Percentiles rank a stretch among this genome's conserved stretches.
Evolutionary conservation across 2,113 vertebrate species (phyloP).

Genomic region (Gnathonemus echidnorhynchus): DNA sequence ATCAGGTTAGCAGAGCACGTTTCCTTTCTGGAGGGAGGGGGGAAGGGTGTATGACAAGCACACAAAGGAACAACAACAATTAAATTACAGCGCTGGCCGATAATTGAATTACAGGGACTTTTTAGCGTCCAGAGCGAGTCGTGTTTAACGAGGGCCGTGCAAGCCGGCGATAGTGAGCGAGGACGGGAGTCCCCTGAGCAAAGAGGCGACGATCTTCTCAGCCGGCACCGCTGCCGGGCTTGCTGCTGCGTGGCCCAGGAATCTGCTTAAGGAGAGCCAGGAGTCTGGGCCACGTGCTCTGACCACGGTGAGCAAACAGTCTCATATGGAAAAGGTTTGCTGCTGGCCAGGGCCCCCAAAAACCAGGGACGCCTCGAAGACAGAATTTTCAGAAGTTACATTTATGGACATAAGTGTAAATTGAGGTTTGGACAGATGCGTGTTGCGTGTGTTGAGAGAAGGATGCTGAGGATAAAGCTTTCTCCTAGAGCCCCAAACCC

Average conservation of each 20-base stretch:
- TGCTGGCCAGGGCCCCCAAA: not conserved
- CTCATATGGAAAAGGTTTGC: not conserved
- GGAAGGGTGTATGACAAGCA: not conserved
- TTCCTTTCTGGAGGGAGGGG: not conserved
- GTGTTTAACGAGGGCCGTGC: not conserved
- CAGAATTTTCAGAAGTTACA: not conserved
- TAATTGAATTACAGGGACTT: conserved; percentile 4
- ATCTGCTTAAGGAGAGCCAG: not conserved
- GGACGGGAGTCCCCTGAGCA: not conserved
- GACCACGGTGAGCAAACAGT: not conserved
- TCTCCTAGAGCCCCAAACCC: too few relatives aligned
- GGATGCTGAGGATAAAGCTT: too few relatives aligned
- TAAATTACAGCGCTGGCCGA: not conserved
- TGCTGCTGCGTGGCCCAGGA: not conserved
- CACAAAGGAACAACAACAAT: not conserved
- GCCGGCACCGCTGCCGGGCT: not conserved
- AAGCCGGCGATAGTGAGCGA: not conserved
- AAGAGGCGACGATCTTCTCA: not conserved
- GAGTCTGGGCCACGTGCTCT: not conserved
- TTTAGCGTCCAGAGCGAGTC: not conserved
- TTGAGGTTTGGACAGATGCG: too few relatives aligned
- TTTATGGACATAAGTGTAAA: not conserved
- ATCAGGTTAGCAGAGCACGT: conserved; percentile 23
- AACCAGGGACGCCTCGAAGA: not conserved
- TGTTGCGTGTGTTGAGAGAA: too few relatives aligned